A percentile compares a stretch with the other conserved stretches of the same genome.
Evolutionary conservation across 2,797 vertebrate species (phyloP).

Genomic region (Anisognathus igniventris): DNA sequence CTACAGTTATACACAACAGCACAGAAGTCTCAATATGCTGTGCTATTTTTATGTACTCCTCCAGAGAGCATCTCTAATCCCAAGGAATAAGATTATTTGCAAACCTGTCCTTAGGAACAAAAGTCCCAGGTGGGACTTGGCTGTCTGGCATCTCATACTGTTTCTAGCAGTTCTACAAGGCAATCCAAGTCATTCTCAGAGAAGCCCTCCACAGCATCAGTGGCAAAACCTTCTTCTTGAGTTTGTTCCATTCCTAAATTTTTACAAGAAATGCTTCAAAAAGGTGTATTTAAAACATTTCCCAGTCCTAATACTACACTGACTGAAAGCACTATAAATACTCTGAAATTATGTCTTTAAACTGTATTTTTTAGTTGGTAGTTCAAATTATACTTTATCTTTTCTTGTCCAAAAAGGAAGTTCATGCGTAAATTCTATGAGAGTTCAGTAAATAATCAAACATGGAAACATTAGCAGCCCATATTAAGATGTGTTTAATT

Average conservation of each 20-base stretch:
- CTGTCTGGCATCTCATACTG: not conserved
- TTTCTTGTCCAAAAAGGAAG: not conserved
- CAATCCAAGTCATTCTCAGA: not conserved
- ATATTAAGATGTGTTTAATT: not conserved
- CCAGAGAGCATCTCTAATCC: not conserved
- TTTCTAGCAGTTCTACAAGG: not conserved
- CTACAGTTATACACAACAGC: not conserved
- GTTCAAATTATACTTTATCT: not conserved
- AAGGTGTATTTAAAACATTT: not conserved
- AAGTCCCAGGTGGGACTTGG: not conserved
- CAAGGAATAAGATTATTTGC: conserved; percentile 2
- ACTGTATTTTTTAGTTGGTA: not conserved
- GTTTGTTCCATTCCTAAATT: not conserved
- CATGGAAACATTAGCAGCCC: not conserved
- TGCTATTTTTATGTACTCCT: not conserved
- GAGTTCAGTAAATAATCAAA: not conserved
- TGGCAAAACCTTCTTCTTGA: not conserved
- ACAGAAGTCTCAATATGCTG: not conserved
- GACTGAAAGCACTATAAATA: not conserved
- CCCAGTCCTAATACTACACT: not conserved
- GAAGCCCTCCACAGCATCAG: not conserved
- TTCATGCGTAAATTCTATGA: not conserved
- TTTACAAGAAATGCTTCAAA: not conserved
- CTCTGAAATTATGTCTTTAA: not conserved
- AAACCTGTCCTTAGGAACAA: not conserved